A percentile compares a stretch with the other conserved stretches of the same genome.
Evolutionary conservation across 2,797 vertebrate genomes (phyloP).

Genomic region (Yasuhikotakia modesta): DNA sequence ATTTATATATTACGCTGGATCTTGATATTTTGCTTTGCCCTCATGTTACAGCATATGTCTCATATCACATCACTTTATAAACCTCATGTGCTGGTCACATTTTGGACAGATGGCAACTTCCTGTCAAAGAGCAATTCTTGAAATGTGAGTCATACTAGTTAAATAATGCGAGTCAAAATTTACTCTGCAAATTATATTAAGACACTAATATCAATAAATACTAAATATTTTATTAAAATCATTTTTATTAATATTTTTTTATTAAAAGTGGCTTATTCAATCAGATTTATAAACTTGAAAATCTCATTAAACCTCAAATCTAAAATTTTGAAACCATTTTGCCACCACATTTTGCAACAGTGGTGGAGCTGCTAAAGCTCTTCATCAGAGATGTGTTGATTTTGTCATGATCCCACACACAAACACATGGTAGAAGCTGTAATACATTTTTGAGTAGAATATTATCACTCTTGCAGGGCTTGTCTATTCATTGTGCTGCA

Average conservation of each 20-base stretch:
- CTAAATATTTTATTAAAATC: no score
- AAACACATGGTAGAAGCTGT: not conserved
- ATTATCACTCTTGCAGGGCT: not conserved
- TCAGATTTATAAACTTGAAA: no score
- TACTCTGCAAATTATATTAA: no score
- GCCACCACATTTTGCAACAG: no score
- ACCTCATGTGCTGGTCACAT: not conserved
- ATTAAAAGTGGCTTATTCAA: no score
- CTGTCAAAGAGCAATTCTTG: not conserved
- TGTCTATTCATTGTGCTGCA: not conserved
- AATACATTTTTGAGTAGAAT: constrained; percentile 2
- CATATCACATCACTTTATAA: not conserved
- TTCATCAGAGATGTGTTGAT: not conserved
- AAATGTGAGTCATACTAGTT: not conserved
- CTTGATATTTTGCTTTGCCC: not conserved
- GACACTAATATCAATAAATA: no score
- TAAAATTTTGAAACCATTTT: no score
- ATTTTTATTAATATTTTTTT: no score
- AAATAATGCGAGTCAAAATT: no score
- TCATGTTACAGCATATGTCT: not conserved
- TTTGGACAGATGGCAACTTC: not conserved
- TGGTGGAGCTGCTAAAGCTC: not conserved
- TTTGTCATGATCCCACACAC: not conserved
- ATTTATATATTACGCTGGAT: not conserved
- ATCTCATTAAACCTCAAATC: no score